Percentiles rank a stretch among this genome's conserved stretches.
Conservation (phyloP, 2,797 vertebrate genomes). For the Falco rusticolus region DNA sequence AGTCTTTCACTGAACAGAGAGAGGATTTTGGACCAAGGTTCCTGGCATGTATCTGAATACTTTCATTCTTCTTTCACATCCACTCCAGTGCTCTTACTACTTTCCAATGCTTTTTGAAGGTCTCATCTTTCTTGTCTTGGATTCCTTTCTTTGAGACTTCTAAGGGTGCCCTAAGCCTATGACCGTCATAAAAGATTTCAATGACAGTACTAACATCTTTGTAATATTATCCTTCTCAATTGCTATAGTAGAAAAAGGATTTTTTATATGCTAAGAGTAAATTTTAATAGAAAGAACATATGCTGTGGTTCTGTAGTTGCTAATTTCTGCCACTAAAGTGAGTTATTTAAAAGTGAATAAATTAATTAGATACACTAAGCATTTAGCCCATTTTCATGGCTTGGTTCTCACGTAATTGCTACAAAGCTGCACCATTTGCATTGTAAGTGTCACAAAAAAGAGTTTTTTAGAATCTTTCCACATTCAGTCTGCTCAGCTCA, state of each 20-base stretch:
- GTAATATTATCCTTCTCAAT: neutral
- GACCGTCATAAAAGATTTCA: neutral
- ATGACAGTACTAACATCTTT: neutral
- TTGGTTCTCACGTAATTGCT: neutral
- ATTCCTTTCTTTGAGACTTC: neutral
- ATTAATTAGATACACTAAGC: constrained; percentile 12
- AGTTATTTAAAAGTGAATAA: constrained; percentile 28
- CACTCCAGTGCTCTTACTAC: neutral
- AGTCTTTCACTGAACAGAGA: neutral
- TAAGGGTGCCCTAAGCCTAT: neutral
- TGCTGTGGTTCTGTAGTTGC: neutral
- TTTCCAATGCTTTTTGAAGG: neutral
- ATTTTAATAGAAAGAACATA: constrained; percentile 4
- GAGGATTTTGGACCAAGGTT: neutral
- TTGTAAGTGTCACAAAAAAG: neutral
- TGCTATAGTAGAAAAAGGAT: neutral
- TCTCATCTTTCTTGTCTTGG: neutral
- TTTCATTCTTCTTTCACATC: neutral
- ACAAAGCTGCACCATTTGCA: neutral
- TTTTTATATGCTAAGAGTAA: neutral
- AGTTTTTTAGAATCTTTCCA: neutral
- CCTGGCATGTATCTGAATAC: neutral
- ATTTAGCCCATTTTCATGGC: neutral
- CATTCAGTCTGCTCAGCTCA: neutral
- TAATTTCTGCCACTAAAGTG: neutral